phyloP scores from a whole-genome alignment of 1,140 invertebrate species.

The Drosophila neocordata region DNA sequence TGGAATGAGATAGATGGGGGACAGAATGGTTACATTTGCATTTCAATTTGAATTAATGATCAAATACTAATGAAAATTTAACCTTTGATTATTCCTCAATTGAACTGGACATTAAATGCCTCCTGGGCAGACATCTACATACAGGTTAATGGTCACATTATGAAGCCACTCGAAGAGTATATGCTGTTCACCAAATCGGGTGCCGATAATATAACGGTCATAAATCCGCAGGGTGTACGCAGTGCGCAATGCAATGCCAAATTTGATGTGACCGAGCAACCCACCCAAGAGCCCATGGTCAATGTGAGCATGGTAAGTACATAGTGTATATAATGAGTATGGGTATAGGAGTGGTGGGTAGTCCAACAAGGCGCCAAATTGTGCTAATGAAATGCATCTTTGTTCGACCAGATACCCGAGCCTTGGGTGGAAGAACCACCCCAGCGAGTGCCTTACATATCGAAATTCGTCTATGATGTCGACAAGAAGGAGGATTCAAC shows the following conservation, averaged over 20 bases:
- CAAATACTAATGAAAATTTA: conserved; percentile 77
- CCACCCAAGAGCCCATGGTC: conserved; percentile 85
- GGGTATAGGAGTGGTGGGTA: conserved; percentile 14
- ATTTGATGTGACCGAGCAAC: conserved; percentile 87
- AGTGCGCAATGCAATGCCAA: conserved; percentile 91
- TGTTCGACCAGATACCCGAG: conserved; percentile 84
- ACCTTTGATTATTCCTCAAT: conserved; percentile 43
- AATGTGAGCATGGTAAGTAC: conserved; percentile 87
- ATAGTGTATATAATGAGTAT: neutral
- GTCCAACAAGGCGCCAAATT: conserved; percentile 53
- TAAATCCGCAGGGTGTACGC: conserved; percentile 91
- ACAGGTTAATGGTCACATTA: conserved; percentile 89
- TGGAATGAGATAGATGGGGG: too few species aligned
- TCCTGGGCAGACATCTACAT: conserved; percentile 88
- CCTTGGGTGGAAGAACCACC: conserved; percentile 92
- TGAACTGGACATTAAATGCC: conserved; percentile 15
- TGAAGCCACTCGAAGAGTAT: conserved; percentile 94
- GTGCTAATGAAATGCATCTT: conserved; percentile 57
- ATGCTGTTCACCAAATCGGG: conserved; percentile 93
- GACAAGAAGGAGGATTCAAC: conserved; percentile 90
- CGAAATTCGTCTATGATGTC: conserved; percentile 86
- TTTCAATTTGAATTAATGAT: conserved; percentile 81
- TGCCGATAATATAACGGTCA: conserved; percentile 90
- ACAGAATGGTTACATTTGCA: conserved; percentile 54
- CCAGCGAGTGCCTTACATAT: conserved; percentile 88